phyloP scores from a whole-genome alignment of 2,888 invertebrate genomes.

The Dolichopus griseipennis region DNA sequence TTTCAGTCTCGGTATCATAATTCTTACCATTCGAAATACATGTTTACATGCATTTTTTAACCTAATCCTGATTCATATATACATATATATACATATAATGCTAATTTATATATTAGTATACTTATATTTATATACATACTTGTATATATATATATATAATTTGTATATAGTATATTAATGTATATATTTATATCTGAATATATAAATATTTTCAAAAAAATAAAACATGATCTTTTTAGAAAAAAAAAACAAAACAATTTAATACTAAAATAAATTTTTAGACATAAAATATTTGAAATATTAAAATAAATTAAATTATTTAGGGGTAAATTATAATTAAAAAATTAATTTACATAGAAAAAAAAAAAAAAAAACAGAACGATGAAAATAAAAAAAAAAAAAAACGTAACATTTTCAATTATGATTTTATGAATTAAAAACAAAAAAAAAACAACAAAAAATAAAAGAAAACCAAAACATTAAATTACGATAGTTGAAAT shows the following conservation, averaged over 20 bases:
- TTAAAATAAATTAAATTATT: neutral
- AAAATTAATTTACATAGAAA: neutral
- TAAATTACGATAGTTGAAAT: neutral
- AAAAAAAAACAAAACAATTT: neutral
- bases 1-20: too few species aligned
- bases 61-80: too few species aligned
- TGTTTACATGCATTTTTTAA: too few species aligned
- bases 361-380: neutral
- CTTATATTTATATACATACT: neutral
- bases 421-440: neutral
- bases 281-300: neutral
- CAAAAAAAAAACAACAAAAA: neutral
- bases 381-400: neutral
- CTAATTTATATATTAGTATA: neutral
- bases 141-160: too few species aligned
- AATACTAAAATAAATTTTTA: conserved; percentile 1
- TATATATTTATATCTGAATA: neutral
- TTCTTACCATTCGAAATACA: too few species aligned
- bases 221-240: neutral
- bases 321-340: neutral
- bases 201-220: too few species aligned
- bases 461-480: too few species aligned
- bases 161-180: neutral
- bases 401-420: conserved; percentile 6
- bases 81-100: neutral